phyloP scores from a whole-genome alignment of 2,113 vertebrate species.

The Climacteris rufus region DNA sequence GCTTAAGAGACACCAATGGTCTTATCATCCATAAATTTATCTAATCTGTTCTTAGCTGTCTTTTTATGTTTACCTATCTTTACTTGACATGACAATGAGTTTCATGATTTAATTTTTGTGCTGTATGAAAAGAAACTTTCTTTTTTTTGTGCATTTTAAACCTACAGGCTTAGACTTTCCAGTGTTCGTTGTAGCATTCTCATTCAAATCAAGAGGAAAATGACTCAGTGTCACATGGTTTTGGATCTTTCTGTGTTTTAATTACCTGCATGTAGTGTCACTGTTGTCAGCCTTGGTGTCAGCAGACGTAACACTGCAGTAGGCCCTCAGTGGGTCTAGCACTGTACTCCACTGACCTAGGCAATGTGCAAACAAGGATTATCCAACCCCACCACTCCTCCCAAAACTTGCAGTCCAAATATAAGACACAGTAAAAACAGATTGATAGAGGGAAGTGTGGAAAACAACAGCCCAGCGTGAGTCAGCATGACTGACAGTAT shows the following conservation, averaged over 20 bases:
- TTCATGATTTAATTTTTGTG: background rate
- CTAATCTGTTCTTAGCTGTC: background rate
- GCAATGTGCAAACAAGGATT: background rate
- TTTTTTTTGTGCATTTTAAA: background rate
- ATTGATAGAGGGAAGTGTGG: background rate
- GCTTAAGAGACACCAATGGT: background rate
- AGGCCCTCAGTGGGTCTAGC: background rate
- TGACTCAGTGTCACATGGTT: background rate
- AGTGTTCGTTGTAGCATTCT: background rate
- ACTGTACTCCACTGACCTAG: background rate
- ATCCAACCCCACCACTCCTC: background rate
- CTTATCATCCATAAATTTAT: background rate
- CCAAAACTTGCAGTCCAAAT: background rate
- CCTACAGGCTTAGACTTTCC: background rate
- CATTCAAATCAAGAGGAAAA: slow-evolving; percentile 6
- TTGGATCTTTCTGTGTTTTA: background rate
- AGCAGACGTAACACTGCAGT: background rate
- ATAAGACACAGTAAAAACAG: background rate
- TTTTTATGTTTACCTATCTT: background rate
- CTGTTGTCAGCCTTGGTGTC: background rate
- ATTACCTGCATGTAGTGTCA: background rate
- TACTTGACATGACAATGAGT: background rate
- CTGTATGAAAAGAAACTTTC: background rate
- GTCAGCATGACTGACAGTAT: background rate
- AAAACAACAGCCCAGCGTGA: background rate